Evolutionary conservation across 1,140 invertebrate species (phyloP), one percentile per base, ranked within the genome.

Genomic region (Aphis gossypii): DNA sequence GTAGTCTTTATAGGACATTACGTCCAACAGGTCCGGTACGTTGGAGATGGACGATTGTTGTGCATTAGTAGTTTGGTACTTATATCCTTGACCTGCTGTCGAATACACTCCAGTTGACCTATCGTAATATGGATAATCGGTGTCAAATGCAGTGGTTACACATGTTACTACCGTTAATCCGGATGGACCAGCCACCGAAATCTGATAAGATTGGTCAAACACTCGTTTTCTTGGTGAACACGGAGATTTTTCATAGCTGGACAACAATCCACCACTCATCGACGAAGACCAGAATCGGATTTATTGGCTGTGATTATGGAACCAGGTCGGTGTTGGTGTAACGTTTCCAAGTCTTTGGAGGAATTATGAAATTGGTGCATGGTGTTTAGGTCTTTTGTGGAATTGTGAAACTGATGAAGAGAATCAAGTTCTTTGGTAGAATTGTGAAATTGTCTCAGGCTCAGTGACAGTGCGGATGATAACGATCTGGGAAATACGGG

Each of bases 221-320:
- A 94, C 96, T 25, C 90, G 68, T 18, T 83, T 91, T 48, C 90
- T 96, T 0, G 97, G 97, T 2, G 97, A 97, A 90, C 97, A 97
- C 23, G 97, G 97, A 51, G 97, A 98, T 95, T 98, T 98, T 95
- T 98, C 97, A 94, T 97, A 95, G 95, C 97, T 97, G 21, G 97
- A 98, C 97, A 97, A 98, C 30, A 95, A 95, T 46, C 90, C 90
- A 6, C 90, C 97, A 95, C 97, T 98, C 96, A 98, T 97, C 25
- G 97, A 98, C 1, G 97, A 98, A 98, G 95, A 5, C 97, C 97
- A 2, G 97, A 98, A 95, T 98, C 97, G 18, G 97, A 98, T 95
- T 97, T 97, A 11, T 92, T 92, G 9, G 90, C 68, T 2, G 25
- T 21, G 14, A 51, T 76, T 44, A 83, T 83, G 2, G 90, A 44